phyloP scores from a whole-genome alignment of 2,113 vertebrate genomes.

The Etheostoma cragini region DNA sequence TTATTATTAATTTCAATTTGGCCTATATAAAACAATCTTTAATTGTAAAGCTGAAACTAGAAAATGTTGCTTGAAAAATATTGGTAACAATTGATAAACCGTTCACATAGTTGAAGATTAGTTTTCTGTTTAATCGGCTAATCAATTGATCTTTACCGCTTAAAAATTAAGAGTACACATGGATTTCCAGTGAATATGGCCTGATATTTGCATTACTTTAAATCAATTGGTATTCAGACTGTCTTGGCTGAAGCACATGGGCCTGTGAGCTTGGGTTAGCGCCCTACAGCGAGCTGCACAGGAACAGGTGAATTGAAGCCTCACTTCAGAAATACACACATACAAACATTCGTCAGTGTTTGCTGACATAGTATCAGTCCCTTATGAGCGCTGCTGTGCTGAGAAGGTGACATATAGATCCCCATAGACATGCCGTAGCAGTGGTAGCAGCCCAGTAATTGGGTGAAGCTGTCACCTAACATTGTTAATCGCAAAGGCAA shows the following conservation, averaged over 20 bases:
- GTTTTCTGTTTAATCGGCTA: no score
- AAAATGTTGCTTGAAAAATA: no score
- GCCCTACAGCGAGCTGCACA: neutral
- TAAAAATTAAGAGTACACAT: neutral
- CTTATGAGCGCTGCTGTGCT: conserved; percentile 3
- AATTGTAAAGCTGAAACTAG: no score
- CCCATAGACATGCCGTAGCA: conserved; percentile 5
- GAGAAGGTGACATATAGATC: conserved; percentile 19
- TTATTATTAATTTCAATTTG: no score
- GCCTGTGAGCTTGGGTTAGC: neutral
- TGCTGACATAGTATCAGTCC: conserved; percentile 17
- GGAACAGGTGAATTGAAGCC: neutral
- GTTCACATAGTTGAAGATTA: no score
- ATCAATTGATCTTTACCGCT: no score
- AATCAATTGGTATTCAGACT: neutral
- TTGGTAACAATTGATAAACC: no score
- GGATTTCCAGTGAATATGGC: neutral
- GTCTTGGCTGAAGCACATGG: no score
- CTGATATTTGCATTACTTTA: neutral
- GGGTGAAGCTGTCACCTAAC: conserved; percentile 43
- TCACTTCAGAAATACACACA: neutral
- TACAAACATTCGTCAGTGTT: neutral
- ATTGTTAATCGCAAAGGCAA: conserved; percentile 30
- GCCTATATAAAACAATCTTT: no score
- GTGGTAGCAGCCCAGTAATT: conserved; percentile 38